Base-by-base conservation (phyloP, 2,888 invertebrate genomes). In the Lycophotia porphyrea region DNA sequence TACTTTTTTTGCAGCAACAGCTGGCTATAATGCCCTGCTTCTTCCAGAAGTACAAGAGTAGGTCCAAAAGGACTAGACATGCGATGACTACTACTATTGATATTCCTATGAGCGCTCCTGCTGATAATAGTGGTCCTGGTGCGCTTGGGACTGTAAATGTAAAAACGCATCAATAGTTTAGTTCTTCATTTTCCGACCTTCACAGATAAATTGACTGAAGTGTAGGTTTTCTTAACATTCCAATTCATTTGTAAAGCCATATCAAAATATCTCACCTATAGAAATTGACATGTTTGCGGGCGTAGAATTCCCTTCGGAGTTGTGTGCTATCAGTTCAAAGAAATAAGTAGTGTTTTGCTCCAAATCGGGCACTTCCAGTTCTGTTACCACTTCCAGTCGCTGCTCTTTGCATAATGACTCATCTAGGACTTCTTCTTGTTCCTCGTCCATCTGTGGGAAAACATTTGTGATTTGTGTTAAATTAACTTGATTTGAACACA, bases 71-170 rank as follows among this genome's bases (percentile, higher is more conserved):
- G 83, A 99, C 93, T 66, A 99, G 95, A 75, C 98, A 97, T 52
- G 98, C 90, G 4, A 98, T 94, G 34, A 99, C 97, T 44, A 98
- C 97, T 2, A 97, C 97, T 73, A 99, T 97, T 49, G 98, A 98
- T 90, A 99, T 98, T 71, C 98, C 98, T 84, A 99, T 98, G 80
- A 99, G 98, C 47, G 98, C 97, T 3, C 97, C 97, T 67, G 97
- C 97, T 78, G 97, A 97, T 77, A 98, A 94, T 21, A 95, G 82
- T 5, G 97, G 76, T 21, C 82, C 69, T 8, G 81, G 52, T n/a
- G 75, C 76, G 5, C 13, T 58, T 47, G 60, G 66, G 3, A 49
- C 83, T 84, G 72, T 0, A 63, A 78, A 80, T 60, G 3, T 15
- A 18, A 18, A 44, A 44, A 44, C 24, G 47, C 21, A 47, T 21